A percentile compares a stretch with the other conserved stretches of the same genome.
phyloP scores from a whole-genome alignment of 2,113 vertebrate species.

The Pteruthius melanotis region DNA sequence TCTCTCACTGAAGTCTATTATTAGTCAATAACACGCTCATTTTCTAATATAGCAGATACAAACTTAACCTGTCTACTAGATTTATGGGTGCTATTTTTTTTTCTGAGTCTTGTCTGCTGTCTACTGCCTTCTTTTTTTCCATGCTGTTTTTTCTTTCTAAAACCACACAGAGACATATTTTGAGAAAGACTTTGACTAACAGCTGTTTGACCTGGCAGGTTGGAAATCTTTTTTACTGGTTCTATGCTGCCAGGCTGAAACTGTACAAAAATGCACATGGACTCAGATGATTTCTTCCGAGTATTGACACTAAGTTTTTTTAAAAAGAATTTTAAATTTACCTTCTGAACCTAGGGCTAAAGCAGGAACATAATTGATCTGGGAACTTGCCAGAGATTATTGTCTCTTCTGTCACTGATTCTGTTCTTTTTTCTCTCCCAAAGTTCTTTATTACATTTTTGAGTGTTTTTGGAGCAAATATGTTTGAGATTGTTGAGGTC shows the following conservation, averaged over 20 bases:
- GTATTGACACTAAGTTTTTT: neutral
- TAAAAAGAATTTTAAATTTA: slow-evolving; percentile 7
- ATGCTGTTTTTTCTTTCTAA: neutral
- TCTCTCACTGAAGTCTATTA: neutral
- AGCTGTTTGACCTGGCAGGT: neutral
- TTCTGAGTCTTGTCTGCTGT: neutral
- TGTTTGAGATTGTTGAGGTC: neutral
- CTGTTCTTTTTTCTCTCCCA: neutral
- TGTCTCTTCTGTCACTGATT: neutral
- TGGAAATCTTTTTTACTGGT: neutral
- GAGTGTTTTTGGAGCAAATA: neutral
- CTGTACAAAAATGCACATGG: neutral
- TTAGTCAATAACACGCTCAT: neutral
- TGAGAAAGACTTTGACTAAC: neutral
- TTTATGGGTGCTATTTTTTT: neutral
- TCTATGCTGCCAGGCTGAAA: neutral
- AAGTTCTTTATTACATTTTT: neutral
- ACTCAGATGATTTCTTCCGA: neutral
- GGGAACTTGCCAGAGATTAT: neutral
- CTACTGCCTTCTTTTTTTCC: neutral
- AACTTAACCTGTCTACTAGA: neutral
- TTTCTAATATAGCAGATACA: neutral
- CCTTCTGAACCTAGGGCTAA: neutral
- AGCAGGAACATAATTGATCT: neutral
- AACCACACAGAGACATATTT: neutral